Percentiles rank a stretch among this genome's conserved stretches.
Evolutionary conservation across 2,888 invertebrate genomes (phyloP).

Genomic region (Cosmia trapezina): DNA sequence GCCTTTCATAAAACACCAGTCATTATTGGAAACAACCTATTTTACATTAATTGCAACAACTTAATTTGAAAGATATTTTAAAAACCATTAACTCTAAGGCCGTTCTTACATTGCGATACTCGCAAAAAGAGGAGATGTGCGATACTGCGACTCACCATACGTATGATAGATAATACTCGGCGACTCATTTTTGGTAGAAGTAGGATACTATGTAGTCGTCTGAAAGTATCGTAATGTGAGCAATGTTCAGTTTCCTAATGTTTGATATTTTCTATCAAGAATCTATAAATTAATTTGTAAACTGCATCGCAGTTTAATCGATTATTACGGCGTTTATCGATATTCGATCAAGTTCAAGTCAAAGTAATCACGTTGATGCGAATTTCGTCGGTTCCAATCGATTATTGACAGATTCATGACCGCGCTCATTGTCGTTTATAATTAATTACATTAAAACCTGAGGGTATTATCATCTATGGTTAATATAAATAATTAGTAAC

Average conservation of each 20-base stretch:
- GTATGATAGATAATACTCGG: too few species aligned
- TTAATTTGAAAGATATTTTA: background rate
- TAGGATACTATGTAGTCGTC: too few species aligned
- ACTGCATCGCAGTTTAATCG: constrained; percentile 53
- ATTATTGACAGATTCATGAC: constrained; percentile 57
- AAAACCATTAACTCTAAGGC: background rate
- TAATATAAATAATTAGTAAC: constrained; percentile 42
- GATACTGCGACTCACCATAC: too few species aligned
- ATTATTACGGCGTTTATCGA: constrained; percentile 56
- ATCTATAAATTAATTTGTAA: constrained; percentile 52
- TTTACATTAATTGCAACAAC: background rate
- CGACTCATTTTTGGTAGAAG: too few species aligned
- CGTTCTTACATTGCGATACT: too few species aligned
- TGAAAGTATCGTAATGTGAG: background rate
- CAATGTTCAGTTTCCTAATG: background rate
- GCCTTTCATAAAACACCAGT: background rate
- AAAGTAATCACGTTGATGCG: constrained; percentile 60
- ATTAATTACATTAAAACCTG: constrained; percentile 58
- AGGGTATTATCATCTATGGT: constrained; percentile 36
- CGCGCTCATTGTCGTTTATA: constrained; percentile 53
- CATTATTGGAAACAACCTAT: background rate
- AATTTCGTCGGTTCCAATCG: constrained; percentile 61
- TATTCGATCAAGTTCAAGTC: constrained; percentile 62
- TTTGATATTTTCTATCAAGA: constrained; percentile 18
- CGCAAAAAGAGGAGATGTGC: too few species aligned